phyloP scores from a whole-genome alignment of 2,888 invertebrate species.

The Anoncus sp. region DNA sequence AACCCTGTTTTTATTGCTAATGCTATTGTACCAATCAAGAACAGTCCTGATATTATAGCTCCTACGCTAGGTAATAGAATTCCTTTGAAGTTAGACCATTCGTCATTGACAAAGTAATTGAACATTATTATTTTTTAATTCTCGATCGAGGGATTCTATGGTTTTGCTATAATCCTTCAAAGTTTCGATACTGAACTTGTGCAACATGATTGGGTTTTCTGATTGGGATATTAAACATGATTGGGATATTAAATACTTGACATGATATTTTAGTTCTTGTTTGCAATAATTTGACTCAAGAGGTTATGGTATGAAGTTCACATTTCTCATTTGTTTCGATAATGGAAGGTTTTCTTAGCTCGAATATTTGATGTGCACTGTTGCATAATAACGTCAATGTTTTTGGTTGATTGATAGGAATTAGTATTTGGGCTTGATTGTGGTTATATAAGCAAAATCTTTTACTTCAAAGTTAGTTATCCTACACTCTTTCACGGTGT shows the following conservation, averaged over 20 bases:
- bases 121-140: conserved; percentile 14
- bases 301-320: too few relatives aligned
- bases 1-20: conserved; percentile 18
- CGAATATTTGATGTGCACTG: conserved; percentile 7
- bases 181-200: conserved; percentile 14
- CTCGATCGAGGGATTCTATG: conserved; percentile 5
- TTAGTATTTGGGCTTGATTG: conserved; percentile 12
- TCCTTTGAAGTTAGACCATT: conserved; percentile 34
- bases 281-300: too few relatives aligned
- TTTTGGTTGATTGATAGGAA: conserved; percentile 19
- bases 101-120: conserved; percentile 23
- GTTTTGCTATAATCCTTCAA: conserved; percentile 33
- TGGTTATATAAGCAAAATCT: too few relatives aligned
- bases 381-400: conserved; percentile 5
- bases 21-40: conserved; percentile 14
- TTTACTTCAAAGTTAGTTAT: conserved; percentile 4
- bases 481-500: conserved; percentile 3
- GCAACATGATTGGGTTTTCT: conserved; percentile 1
- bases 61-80: conserved; percentile 20
- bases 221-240: not conserved
- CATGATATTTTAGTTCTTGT: conserved; percentile 3
- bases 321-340: conserved; percentile 23
- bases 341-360: conserved; percentile 8
- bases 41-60: conserved; percentile 6
- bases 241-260: conserved; percentile 13